These are phyloP conservation scores for Cerceris rybyensis DNA, from an alignment of 2,888 invertebrate genomes.

Conservation along the genomic window DNA sequence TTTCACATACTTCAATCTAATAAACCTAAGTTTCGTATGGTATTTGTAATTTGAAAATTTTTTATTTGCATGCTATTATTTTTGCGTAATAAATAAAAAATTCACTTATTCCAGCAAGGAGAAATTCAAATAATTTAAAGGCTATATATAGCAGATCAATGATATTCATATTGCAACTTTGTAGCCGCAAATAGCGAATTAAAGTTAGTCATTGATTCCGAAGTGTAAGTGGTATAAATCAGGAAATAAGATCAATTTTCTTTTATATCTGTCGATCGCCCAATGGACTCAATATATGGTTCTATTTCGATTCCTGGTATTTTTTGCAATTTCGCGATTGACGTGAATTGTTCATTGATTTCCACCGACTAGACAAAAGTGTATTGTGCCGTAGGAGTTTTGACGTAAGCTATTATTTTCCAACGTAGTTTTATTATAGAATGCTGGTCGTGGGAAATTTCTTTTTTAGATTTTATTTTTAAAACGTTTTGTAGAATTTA, in stretches of 20 bases:
- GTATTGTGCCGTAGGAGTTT: constrained; percentile 4
- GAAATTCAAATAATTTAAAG: neutral
- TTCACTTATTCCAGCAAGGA: neutral
- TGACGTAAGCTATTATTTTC: neutral
- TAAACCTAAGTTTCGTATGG: too few relatives aligned
- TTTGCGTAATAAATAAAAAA: constrained; percentile 31
- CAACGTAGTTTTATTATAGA: neutral
- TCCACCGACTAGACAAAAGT: constrained; percentile 12
- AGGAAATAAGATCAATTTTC: constrained; percentile 46
- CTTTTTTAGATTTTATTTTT: too few relatives aligned
- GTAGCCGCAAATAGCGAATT: constrained; percentile 23
- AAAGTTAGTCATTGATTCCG: constrained; percentile 59
- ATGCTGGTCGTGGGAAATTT: too few relatives aligned
- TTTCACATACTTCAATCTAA: too few relatives aligned
- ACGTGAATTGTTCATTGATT: constrained; percentile 25
- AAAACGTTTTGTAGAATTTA: too few relatives aligned
- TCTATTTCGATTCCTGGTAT: constrained; percentile 50
- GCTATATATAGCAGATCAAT: too few relatives aligned
- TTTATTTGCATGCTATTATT: constrained; percentile 43
- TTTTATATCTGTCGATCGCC: constrained; percentile 62
- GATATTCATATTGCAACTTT: too few relatives aligned
- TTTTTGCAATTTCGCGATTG: constrained; percentile 39
- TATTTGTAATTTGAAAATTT: too few relatives aligned
- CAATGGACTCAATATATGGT: constrained; percentile 47
- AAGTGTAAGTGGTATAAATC: constrained; percentile 60